A percentile compares a stretch with the other conserved stretches of the same genome.
These are phyloP conservation scores for Phataginus tetradactyla DNA, from an alignment of 2,797 vertebrate species.

Conservation along the genomic window DNA sequence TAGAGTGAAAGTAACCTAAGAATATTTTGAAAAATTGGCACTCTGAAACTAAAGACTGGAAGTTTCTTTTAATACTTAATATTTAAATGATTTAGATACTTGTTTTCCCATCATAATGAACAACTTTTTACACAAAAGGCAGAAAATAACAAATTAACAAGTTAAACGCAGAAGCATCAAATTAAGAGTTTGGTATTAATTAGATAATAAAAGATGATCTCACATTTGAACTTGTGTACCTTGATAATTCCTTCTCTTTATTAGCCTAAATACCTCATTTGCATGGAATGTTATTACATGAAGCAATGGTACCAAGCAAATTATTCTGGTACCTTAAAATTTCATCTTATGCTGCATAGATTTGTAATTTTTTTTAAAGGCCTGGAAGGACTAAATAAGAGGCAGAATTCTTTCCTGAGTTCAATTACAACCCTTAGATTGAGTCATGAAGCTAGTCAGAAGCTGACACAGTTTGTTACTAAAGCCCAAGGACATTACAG, in stretches of 20 bases:
- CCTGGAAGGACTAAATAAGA: neutral
- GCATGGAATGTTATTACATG: neutral
- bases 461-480: neutral
- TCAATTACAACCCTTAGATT: neutral
- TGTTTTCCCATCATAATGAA: neutral
- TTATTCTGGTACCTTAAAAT: neutral
- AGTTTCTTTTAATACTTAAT: neutral
- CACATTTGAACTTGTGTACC: neutral
- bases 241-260: neutral
- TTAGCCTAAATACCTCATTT: neutral
- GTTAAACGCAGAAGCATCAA: neutral
- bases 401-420: neutral
- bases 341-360: neutral
- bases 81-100: neutral
- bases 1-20: neutral
- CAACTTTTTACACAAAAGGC: neutral
- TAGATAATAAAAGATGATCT: neutral
- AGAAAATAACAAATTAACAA: neutral
- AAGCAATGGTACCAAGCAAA: neutral
- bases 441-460: neutral
- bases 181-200: slow-evolving; percentile 19
- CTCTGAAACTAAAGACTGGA: neutral
- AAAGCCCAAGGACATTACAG: neutral
- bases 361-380: neutral
- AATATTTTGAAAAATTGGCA: slow-evolving; percentile 3